Evolutionary conservation across 2,797 vertebrate species (phyloP).

Genomic region (Sebastes hopkinsi): DNA sequence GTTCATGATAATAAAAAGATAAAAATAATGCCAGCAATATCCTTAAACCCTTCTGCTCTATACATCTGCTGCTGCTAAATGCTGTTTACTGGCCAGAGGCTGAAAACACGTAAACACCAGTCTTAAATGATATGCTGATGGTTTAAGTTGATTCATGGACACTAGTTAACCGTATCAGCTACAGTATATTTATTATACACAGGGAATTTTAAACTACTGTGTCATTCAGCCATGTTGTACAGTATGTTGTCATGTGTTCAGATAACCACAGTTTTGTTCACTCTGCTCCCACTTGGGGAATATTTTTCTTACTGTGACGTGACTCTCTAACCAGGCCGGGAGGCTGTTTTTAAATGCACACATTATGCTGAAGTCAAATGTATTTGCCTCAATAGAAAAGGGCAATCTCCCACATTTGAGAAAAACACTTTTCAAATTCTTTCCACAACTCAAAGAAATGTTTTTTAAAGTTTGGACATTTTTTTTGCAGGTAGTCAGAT

Average conservation of each 20-base stretch:
- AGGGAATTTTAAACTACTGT: not conserved
- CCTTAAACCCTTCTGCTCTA: not conserved
- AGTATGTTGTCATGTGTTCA: not conserved
- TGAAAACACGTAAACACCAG: not conserved
- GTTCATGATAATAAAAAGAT: not conserved
- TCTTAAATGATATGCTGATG: not conserved
- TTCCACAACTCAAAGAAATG: not conserved
- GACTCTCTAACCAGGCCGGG: not conserved
- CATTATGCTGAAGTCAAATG: not conserved
- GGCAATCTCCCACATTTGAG: not conserved
- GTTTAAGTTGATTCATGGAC: not conserved
- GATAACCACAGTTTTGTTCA: not conserved
- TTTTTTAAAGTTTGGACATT: conserved; percentile 28
- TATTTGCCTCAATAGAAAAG: not conserved
- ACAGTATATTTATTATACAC: not conserved
- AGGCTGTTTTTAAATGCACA: conserved; percentile 7
- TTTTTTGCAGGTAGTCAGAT: conserved; percentile 1
- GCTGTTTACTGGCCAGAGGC: not conserved
- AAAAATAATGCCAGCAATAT: not conserved
- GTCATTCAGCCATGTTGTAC: not conserved
- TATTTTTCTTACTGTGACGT: not conserved
- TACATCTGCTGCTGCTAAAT: not conserved
- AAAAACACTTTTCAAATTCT: not conserved
- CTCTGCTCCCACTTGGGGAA: not conserved
- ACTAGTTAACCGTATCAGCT: not conserved